These are phyloP conservation scores for Dusona sp. DNA, from an alignment of 2,888 invertebrate genomes.

Conservation along the genomic window DNA sequence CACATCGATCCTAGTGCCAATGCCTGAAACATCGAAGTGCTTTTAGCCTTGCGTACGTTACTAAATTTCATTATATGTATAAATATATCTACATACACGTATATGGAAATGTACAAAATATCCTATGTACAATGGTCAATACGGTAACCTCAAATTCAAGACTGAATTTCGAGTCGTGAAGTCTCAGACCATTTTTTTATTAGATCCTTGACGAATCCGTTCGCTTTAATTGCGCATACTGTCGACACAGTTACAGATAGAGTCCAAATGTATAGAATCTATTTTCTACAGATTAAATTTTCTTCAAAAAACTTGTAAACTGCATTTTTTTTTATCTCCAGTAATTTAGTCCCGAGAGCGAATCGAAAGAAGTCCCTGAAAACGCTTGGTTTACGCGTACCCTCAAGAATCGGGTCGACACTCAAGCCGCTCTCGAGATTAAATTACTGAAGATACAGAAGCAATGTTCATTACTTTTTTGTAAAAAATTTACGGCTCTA, in stretches of 20 bases:
- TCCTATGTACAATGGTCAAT: neutral
- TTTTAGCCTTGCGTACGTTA: conserved; percentile 41
- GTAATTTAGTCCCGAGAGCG: neutral
- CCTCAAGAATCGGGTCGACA: neutral
- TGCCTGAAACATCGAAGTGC: conserved; percentile 60
- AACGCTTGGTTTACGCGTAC: neutral
- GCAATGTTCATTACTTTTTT: neutral
- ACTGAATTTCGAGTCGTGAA: neutral
- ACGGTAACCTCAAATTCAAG: neutral
- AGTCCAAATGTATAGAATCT: neutral
- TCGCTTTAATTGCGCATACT: neutral
- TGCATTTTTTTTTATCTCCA: neutral
- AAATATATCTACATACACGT: neutral
- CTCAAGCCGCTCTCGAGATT: neutral
- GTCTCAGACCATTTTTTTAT: neutral
- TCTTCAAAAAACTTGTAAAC: neutral
- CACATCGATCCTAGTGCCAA: conserved; percentile 52
- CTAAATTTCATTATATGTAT: neutral
- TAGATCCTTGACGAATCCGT: no score
- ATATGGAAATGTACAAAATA: neutral
- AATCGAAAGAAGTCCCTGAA: neutral
- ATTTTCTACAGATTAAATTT: neutral
- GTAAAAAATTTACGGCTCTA: neutral
- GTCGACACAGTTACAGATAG: neutral
- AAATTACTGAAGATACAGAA: neutral